Evolutionary conservation across 1,140 invertebrate genomes (phyloP).

Genomic region (Plectrocnemia conspersa): DNA sequence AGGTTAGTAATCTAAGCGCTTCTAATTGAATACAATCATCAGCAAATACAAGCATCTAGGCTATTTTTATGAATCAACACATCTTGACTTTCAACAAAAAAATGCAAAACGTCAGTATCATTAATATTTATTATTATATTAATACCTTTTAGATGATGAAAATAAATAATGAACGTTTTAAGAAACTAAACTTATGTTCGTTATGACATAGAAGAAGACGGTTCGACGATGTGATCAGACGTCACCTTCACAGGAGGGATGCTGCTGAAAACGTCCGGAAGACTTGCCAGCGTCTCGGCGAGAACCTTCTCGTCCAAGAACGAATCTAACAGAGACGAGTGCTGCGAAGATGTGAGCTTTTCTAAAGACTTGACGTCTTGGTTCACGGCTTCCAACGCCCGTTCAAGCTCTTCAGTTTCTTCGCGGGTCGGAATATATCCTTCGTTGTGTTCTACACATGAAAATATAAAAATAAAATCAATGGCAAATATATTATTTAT

Average conservation of each 20-base stretch:
- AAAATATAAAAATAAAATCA: conserved; percentile 30
- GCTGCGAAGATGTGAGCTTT: conserved; percentile 62
- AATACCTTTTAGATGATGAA: too few species aligned
- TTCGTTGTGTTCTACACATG: conserved; percentile 68
- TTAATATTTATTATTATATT: too few species aligned
- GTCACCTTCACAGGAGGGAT: conserved; percentile 11
- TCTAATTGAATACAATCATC: too few species aligned
- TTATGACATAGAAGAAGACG: conserved; percentile 9
- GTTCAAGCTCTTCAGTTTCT: conserved; percentile 78
- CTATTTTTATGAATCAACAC: too few species aligned
- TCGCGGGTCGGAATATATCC: conserved; percentile 68
- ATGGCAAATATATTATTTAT: conserved; percentile 20
- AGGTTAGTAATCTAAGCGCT: too few species aligned
- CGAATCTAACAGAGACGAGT: conserved; percentile 23
- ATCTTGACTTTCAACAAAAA: too few species aligned
- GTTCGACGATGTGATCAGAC: not conserved
- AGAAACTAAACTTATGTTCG: too few species aligned
- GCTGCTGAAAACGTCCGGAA: conserved; percentile 32
- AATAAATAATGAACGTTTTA: too few species aligned
- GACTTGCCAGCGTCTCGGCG: conserved; percentile 28
- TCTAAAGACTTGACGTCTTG: conserved; percentile 71
- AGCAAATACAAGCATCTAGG: too few species aligned
- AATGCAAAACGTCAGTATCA: too few species aligned
- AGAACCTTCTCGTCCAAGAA: conserved; percentile 27
- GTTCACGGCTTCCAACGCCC: conserved; percentile 75